A percentile compares a stretch with the other conserved stretches of the same genome.
These are phyloP conservation scores for Hippocampus mohnikei DNA, from an alignment of 2,113 vertebrate species.

Conservation along the genomic window DNA sequence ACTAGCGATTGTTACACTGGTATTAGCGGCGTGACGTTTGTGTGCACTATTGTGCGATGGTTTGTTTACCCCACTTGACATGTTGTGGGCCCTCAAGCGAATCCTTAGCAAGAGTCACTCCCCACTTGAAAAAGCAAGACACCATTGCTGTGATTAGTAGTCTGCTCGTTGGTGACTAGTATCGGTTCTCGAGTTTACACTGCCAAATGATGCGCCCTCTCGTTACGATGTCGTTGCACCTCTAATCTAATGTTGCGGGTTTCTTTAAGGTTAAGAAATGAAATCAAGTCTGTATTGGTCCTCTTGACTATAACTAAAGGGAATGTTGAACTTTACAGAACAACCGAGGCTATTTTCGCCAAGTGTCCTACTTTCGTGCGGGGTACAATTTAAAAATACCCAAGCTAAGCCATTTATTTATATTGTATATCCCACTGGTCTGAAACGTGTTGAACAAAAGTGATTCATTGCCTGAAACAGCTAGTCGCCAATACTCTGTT, in stretches of 20 bases:
- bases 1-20: neutral
- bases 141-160: slow-evolving; percentile 28
- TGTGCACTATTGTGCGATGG: neutral
- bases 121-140: slow-evolving; percentile 38
- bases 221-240: neutral
- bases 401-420: neutral
- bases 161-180: neutral
- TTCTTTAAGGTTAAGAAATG: neutral
- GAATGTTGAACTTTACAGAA: neutral
- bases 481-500: no score
- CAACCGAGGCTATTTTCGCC: neutral
- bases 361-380: neutral
- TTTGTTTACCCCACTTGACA: neutral
- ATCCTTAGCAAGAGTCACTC: slow-evolving; percentile 21
- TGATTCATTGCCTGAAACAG: neutral
- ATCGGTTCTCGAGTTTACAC: neutral
- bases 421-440: neutral
- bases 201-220: neutral
- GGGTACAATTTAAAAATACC: neutral
- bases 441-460: neutral
- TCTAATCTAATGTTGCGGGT: neutral
- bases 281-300: slow-evolving; percentile 13
- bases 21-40: neutral
- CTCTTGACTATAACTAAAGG: neutral
- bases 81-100: slow-evolving; percentile 11